Percentiles rank a stretch among this genome's conserved stretches.
phyloP scores from a whole-genome alignment of 92 coral and sea anemone genomes.

The Desmophyllum pertusum region DNA sequence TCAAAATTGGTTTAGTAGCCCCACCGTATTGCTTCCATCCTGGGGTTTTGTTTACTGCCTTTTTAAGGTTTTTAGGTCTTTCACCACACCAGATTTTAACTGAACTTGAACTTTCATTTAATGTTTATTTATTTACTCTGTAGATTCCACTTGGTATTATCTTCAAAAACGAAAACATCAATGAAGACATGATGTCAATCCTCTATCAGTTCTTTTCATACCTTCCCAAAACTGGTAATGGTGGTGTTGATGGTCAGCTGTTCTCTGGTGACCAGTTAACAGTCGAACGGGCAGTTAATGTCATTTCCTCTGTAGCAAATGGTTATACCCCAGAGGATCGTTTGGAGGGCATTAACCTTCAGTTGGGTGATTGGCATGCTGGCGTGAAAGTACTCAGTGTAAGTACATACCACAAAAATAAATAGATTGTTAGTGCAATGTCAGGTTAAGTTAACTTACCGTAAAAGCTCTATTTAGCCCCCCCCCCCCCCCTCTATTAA shows the following conservation, averaged over 20 bases:
- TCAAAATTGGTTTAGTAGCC: background rate
- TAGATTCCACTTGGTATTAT: constrained; percentile 58
- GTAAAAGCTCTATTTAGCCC: no score
- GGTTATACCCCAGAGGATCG: constrained; percentile 61
- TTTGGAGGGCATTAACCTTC: constrained; percentile 58
- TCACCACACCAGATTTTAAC: background rate
- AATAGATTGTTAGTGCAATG: no score
- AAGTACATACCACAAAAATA: no score
- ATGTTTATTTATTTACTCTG: background rate
- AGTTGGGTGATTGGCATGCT: constrained; percentile 74
- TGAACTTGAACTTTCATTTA: background rate
- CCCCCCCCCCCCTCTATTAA: no score
- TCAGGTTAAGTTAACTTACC: no score
- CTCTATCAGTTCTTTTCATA: constrained; percentile 61
- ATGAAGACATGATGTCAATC: constrained; percentile 64
- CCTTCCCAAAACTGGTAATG: constrained; percentile 52
- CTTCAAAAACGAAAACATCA: constrained; percentile 58
- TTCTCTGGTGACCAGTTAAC: constrained; percentile 64
- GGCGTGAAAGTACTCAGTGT: constrained; percentile 61
- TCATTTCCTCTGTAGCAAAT: constrained; percentile 62
- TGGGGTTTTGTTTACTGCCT: no score
- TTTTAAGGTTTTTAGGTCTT: background rate
- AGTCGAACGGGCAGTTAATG: constrained; percentile 68
- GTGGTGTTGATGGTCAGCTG: constrained; percentile 42
- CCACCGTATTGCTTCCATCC: background rate